Conservation (phyloP, 2,797 vertebrate species). For the Notolepis coatsorum region DNA sequence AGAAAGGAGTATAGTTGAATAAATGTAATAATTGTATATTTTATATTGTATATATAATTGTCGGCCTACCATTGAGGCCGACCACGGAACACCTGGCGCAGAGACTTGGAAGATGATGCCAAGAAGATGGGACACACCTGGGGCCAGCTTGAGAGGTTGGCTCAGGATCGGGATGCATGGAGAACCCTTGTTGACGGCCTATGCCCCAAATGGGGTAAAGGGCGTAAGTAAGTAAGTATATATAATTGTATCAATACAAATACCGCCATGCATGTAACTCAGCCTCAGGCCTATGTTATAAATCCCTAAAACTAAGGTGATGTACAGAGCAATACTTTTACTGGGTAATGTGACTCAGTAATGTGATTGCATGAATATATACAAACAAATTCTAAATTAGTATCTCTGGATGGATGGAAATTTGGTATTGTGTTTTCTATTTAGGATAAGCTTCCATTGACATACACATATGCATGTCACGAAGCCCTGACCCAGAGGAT, state of each 20-base stretch:
- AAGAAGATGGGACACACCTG: too few relatives aligned
- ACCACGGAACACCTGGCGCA: too few relatives aligned
- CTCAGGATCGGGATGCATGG: too few relatives aligned
- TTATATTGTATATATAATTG: not conserved
- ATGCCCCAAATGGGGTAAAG: too few relatives aligned
- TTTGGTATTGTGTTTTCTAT: not conserved
- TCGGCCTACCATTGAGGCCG: not conserved
- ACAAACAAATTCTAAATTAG: not conserved
- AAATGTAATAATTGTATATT: not conserved
- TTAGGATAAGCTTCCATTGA: not conserved
- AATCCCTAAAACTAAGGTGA: not conserved
- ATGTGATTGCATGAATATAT: slow-evolving; percentile 17
- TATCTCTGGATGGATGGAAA: not conserved
- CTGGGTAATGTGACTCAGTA: not conserved
- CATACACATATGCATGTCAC: not conserved
- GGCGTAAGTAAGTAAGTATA: too few relatives aligned
- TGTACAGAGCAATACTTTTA: slow-evolving; percentile 10
- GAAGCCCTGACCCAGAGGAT: not conserved
- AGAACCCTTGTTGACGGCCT: too few relatives aligned
- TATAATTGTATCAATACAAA: too few relatives aligned
- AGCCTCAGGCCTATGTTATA: not conserved
- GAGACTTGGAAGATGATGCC: too few relatives aligned
- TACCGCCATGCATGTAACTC: not conserved
- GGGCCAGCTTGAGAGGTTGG: too few relatives aligned
- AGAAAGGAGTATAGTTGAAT: not conserved